Evolutionary conservation across 2,113 vertebrate species (phyloP).

Genomic region (Labrus mixtus): DNA sequence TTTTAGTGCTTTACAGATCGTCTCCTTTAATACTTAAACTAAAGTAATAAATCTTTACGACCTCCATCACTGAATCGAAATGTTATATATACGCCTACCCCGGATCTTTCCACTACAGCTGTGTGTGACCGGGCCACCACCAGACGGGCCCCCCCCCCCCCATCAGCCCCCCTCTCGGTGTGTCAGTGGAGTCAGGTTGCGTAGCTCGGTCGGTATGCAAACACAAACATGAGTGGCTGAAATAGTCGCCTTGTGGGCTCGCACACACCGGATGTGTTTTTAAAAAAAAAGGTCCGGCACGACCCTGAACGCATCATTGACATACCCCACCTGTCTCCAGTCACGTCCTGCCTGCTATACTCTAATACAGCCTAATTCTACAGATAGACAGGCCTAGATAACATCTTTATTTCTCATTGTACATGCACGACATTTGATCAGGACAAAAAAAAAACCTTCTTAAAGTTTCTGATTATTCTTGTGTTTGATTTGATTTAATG

Average conservation of each 20-base stretch:
- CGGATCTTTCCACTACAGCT: not conserved
- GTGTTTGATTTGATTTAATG: not conserved
- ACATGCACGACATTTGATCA: too few relatives aligned
- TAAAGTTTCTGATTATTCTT: not conserved
- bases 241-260: conserved; percentile 50
- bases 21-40: too few relatives aligned
- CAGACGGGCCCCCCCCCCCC: conserved; percentile 51
- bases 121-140: conserved; percentile 16
- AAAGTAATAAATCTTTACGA: too few relatives aligned
- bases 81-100: too few relatives aligned
- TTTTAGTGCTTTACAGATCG: too few relatives aligned
- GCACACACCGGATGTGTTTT: conserved; percentile 38
- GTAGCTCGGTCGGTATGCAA: conserved; percentile 64
- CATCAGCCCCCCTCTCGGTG: conserved; percentile 43
- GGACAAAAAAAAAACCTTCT: too few relatives aligned
- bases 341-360: not conserved
- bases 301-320: not conserved
- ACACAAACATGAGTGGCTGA: conserved; percentile 70
- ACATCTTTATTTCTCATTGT: too few relatives aligned
- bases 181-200: conserved; percentile 59
- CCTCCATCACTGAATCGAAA: too few relatives aligned
- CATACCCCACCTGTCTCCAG: not conserved
- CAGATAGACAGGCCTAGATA: too few relatives aligned
- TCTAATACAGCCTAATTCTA: too few relatives aligned
- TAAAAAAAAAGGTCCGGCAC: not conserved